Percentiles rank a stretch among this genome's conserved stretches.
phyloP scores from a whole-genome alignment of 2,888 invertebrate genomes.

The Epistrophe eligans region DNA sequence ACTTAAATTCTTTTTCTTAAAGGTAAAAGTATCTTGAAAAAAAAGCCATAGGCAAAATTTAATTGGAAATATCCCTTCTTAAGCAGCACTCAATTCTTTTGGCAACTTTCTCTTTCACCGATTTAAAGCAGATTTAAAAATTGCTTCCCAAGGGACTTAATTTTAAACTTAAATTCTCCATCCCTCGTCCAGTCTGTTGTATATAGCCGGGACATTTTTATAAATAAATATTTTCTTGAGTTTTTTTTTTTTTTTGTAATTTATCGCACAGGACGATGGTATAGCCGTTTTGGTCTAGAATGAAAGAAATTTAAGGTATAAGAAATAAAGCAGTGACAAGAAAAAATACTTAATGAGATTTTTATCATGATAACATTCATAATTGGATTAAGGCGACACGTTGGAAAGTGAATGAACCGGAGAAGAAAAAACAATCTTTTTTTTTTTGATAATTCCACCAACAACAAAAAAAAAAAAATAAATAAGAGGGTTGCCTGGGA shows the following conservation, averaged over 20 bases:
- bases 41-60: conserved; percentile 2
- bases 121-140: conserved; percentile 70
- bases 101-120: conserved; percentile 15
- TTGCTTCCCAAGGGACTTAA: conserved; percentile 63
- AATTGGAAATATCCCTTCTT: conserved; percentile 61
- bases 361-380: conserved; percentile 76
- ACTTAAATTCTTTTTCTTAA: background rate
- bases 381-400: conserved; percentile 77
- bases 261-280: conserved; percentile 50
- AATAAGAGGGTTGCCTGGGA: conserved; percentile 30
- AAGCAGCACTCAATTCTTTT: conserved; percentile 52
- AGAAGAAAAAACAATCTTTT: conserved; percentile 27
- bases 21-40: background rate
- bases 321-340: conserved; percentile 24
- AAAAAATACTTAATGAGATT: conserved; percentile 71
- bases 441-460: conserved; percentile 38
- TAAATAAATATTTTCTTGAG: conserved; percentile 35
- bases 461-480: background rate
- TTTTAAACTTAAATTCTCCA: conserved; percentile 39
- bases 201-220: conserved; percentile 56
- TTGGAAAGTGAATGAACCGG: conserved; percentile 73
- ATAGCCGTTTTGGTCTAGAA: conserved; percentile 5
- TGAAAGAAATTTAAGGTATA: conserved; percentile 10
- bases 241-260: conserved; percentile 59
- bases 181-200: conserved; percentile 17